Conservation (phyloP, 2,113 vertebrate species). For the Ptilonorhynchus violaceus region DNA sequence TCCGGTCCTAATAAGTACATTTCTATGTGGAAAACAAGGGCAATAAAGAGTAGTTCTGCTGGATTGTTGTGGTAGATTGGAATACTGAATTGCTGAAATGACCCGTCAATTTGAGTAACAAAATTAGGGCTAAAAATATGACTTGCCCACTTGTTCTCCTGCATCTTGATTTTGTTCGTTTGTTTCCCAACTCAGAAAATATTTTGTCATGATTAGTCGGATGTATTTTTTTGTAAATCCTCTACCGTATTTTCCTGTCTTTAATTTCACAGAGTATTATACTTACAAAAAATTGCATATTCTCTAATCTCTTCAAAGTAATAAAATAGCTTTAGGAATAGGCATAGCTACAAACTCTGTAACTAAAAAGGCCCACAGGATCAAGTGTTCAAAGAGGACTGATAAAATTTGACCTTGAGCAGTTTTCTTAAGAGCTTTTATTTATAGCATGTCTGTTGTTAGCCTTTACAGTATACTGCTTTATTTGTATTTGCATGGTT, state of each 20-base stretch:
- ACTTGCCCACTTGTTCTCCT: neutral
- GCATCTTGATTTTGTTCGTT: neutral
- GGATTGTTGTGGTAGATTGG: neutral
- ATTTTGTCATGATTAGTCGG: neutral
- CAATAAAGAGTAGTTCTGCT: neutral
- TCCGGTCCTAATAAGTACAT: neutral
- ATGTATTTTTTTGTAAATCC: neutral
- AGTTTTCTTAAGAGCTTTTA: constrained; percentile 21
- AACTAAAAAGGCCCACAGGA: neutral
- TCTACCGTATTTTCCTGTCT: neutral
- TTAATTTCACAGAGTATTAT: neutral
- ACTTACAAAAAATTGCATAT: neutral
- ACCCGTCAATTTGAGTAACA: neutral
- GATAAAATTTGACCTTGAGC: constrained; percentile 28
- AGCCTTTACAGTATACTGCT: neutral
- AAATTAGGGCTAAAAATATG: neutral
- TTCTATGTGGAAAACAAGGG: neutral
- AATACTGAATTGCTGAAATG: neutral
- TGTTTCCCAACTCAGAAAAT: neutral
- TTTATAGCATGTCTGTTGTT: constrained; percentile 42
- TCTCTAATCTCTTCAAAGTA: neutral
- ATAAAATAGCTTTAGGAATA: neutral
- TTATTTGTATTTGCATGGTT: constrained; percentile 37
- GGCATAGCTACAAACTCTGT: neutral
- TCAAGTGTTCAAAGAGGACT: neutral